Base-by-base conservation (phyloP, 2,888 invertebrate genomes). In the Lasioglossum morio region DNA sequence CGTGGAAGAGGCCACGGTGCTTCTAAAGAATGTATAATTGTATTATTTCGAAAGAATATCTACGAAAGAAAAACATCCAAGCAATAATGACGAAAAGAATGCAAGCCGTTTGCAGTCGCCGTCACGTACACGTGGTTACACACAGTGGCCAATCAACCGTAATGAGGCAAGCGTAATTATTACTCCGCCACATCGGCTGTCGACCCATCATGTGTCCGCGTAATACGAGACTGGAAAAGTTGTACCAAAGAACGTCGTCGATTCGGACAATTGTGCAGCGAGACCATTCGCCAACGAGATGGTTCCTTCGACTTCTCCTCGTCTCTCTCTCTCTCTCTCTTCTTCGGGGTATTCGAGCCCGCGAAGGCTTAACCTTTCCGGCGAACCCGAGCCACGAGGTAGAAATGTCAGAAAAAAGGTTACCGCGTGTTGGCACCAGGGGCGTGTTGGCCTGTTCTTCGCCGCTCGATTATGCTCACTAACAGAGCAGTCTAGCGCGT, bases 401-500 rank as follows among this genome's bases (percentile, higher is more conserved):
- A 87, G 91, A 91, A 91, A 91, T 91, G 91, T 91, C 90, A 91
- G 90, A 91, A 91, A 91, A 91, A 89, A 91, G 91, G 90, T 89
- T 91, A 91, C 85, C 88, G 87, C 82, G 87, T 53, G 53, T 53
- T 79, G 87, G 88, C 86, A 88, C 85, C 80, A 87, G 89, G 91
- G 88, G 91, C 91, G 90, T 91, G 90, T 90, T 90, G 73, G 87
- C 80, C 84, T 82, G 90, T 89, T 87, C 86, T 46, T 86, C 60
- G 85, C 70, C 70, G 89, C 85, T 88, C 87, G 87, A 87, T 88
- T 84, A 85, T 88, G 84, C 76, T 89, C 81, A 37, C 72, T 72
- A 72, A 82, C 70, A 73, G 80, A 88, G 81, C 27, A 84, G 66
- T 74, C 37, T 74, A 81, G 70, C 87, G 87, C 84, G 87, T 87